Evolutionary conservation across 2,113 vertebrate species (phyloP), one percentile per base, ranked within the genome.

Genomic region (Catharus fuscescens): DNA sequence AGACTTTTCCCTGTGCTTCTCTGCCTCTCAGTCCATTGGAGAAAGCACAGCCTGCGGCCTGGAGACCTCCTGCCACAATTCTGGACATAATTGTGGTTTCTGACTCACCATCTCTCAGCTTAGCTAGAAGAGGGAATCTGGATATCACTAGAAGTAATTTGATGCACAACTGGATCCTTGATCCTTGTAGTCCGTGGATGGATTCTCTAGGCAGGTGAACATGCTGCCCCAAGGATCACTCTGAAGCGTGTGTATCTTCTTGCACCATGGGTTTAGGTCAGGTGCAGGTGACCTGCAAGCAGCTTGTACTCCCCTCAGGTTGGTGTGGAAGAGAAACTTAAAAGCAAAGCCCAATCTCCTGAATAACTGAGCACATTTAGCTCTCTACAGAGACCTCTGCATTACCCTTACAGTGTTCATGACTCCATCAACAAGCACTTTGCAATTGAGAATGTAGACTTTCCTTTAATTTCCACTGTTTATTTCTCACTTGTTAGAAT

Each of bases 141-240:
- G 12, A 10, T 69, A 20, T 34, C 54, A 84, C 47, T 21, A 19
- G 16, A 54, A 40, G 6, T 80, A 6, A 14, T 50, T 26, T 57
- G 52, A 18, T 17, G 4, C 21, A 15, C n/a, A 62, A n/a, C 13
- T 48, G 61, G 11, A n/a, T 45, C 71, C 69, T 52, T 53, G 26
- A 6, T 67, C 17, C 59, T 28, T 65, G 18, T 14, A 70, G 42
- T 57, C 23, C 11, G 2, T 9, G 23, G 17, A 12, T 66, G 31
- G 16, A 8, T 2, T 0, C 8, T 48, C 52, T 32, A 12, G 38
- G 42, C 25, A 12, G 17, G 16, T 72, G 45, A 29, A 53, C 0
- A 1, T 60, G n/a, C 44, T 88, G 40, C 53, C 34, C 53, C 2
- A 2, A 23, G 50, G 45, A 47, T 69, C 25, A 1, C 19, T 44